Evolutionary conservation across 2,113 vertebrate species (phyloP).

Genomic region (Mus spicilegus): DNA sequence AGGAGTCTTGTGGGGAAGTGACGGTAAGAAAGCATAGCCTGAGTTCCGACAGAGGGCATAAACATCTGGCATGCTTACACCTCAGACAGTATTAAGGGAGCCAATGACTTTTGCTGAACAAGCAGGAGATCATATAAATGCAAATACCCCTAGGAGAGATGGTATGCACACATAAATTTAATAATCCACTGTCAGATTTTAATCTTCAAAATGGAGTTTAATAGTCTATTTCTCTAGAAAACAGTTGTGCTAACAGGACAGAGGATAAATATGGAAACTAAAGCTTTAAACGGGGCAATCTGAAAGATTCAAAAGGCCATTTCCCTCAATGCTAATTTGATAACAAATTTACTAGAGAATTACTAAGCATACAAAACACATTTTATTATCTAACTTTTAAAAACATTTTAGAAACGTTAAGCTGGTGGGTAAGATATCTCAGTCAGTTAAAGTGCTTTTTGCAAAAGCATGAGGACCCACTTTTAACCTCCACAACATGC

Average conservation of each 20-base stretch:
- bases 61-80: background rate
- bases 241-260: accelerated
- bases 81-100: background rate
- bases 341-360: background rate
- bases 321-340: background rate
- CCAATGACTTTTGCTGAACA: background rate
- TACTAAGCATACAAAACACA: background rate
- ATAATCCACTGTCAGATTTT: background rate
- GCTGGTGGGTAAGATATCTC: background rate
- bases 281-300: background rate
- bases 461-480: background rate
- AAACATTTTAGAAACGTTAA: background rate
- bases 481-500: background rate
- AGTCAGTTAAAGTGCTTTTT: background rate
- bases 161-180: background rate
- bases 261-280: background rate
- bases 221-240: background rate
- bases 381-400: background rate
- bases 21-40: background rate
- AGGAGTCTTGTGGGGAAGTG: accelerated
- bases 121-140: background rate
- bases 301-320: background rate
- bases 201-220: background rate
- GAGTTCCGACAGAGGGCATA: background rate
- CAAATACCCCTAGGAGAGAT: background rate